Conservation (phyloP, 92 coral and sea anemone species). For the Anthopleura xanthogrammica region DNA sequence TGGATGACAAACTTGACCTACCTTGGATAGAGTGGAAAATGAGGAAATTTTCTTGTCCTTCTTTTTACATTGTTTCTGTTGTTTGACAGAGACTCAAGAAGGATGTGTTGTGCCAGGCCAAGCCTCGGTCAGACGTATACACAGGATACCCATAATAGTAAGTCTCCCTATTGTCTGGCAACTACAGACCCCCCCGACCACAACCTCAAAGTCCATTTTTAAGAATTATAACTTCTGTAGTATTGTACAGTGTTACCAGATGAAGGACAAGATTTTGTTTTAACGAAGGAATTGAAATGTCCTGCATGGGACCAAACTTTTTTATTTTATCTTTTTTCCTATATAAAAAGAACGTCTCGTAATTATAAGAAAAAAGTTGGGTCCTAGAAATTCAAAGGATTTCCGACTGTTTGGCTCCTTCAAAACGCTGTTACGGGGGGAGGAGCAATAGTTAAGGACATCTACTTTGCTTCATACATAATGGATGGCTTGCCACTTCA, state of each 20-base stretch:
- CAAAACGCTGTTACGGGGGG: neutral
- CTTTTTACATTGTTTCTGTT: slow-evolving; percentile 49
- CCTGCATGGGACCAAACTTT: neutral
- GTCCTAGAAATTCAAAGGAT: neutral
- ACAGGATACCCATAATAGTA: slow-evolving; percentile 28
- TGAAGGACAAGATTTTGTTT: neutral
- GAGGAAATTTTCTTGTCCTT: slow-evolving; percentile 17
- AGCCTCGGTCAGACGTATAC: slow-evolving; percentile 22
- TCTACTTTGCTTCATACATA: neutral
- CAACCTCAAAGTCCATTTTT: neutral
- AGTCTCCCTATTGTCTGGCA: neutral
- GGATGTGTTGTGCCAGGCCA: slow-evolving; percentile 19
- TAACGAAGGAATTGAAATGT: neutral
- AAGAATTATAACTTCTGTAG: neutral
- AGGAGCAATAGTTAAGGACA: neutral
- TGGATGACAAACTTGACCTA: slow-evolving; percentile 9
- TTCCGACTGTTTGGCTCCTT: neutral
- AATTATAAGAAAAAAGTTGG: neutral
- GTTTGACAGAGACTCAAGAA: slow-evolving; percentile 42
- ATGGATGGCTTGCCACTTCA: neutral
- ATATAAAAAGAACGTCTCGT: neutral
- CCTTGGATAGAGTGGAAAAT: slow-evolving; percentile 23
- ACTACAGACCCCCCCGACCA: neutral
- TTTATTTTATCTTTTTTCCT: neutral
- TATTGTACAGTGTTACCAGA: neutral